Base-by-base conservation (phyloP, 2,797 vertebrate species). In the Coluber constrictor region DNA sequence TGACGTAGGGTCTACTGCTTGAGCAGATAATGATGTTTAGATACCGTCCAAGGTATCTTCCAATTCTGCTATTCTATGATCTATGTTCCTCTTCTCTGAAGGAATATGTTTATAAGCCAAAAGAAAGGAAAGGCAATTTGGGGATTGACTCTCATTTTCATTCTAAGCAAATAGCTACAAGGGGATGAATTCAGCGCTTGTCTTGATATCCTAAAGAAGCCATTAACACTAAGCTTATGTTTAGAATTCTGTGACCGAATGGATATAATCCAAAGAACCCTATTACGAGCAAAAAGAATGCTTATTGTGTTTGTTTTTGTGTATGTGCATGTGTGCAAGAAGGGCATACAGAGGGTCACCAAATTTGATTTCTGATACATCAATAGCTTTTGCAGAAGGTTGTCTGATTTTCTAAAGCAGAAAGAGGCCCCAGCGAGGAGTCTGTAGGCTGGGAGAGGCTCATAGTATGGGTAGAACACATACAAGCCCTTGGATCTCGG, bases 101-200 rank as follows among this genome's bases (percentile, higher is more conserved):
- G 37, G 25, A 51, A 47, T 79, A 59, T 79, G 87, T 43, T 79
- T 20, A 47, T 87, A 70, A 47, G 27, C 27, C 83, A 87, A 97
- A 98, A 98, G 97, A 97, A 97, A 98, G 98, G 97, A 97, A 98
- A 98, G 98, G 98, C 98, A 98, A 97, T 98, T 98, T 95, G 95
- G 96, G 97, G 97, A 97, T 97, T 96, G 97, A 98, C 32, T 54
- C 87, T 51, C 25, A 90, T 57, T 55, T 12, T 13, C 32, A 79
- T 90, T 93, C 57, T 89, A 59, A 92, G 5, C n/a, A 70, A 92
- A 88, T 47, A 91, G 32, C 63, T 55, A 27, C n/a, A 51, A 74
- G 43, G 6, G 4, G 4, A 55, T 18, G 56, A 79, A 60, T 37
- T 47, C 55, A 54, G 59, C 87, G 83, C 60, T 86, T 59, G 60